A percentile compares a stretch with the other conserved stretches of the same genome.
Conservation (phyloP, 1,140 invertebrate genomes). For the Trichonephila inaurata region DNA sequence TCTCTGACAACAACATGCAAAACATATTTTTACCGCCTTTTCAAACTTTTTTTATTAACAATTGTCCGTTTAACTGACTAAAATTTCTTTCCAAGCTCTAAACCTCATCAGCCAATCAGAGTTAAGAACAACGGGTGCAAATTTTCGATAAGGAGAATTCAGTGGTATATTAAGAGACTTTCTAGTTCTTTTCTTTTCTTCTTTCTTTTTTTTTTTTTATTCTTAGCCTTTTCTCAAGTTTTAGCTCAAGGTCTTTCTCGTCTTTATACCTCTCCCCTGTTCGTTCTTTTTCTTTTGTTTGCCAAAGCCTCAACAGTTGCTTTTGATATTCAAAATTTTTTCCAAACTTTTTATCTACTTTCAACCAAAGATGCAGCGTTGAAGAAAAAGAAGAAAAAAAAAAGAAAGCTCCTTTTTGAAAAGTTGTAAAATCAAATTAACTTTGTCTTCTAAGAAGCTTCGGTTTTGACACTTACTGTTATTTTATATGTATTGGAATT, state of each 20-base stretch:
- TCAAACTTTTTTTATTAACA: slow-evolving; percentile 26
- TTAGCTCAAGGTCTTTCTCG: slow-evolving; percentile 4
- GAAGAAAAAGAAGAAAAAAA: neutral
- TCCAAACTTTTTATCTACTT: slow-evolving; percentile 45
- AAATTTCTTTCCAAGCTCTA: slow-evolving; percentile 46
- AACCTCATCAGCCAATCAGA: slow-evolving; percentile 48
- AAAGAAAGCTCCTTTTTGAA: slow-evolving; percentile 24
- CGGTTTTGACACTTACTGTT: slow-evolving; percentile 53
- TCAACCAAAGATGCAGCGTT: neutral
- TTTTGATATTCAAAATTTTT: slow-evolving; percentile 38
- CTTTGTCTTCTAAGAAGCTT: slow-evolving; percentile 10
- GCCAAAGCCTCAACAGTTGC: slow-evolving; percentile 50
- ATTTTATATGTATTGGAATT: slow-evolving; percentile 48
- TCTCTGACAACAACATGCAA: neutral
- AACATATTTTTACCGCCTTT: slow-evolving; percentile 43
- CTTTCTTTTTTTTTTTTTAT: neutral
- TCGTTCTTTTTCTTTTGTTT: slow-evolving; percentile 7
- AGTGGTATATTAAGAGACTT: slow-evolving; percentile 49
- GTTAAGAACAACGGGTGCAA: slow-evolving; percentile 33
- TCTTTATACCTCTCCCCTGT: neutral
- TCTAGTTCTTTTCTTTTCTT: neutral
- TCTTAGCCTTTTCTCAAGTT: neutral
- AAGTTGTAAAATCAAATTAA: slow-evolving; percentile 60
- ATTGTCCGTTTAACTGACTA: slow-evolving; percentile 43
- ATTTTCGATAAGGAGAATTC: slow-evolving; percentile 40